Base-by-base conservation (phyloP, 2,888 invertebrate species). In the Notocelia uddmanniana region DNA sequence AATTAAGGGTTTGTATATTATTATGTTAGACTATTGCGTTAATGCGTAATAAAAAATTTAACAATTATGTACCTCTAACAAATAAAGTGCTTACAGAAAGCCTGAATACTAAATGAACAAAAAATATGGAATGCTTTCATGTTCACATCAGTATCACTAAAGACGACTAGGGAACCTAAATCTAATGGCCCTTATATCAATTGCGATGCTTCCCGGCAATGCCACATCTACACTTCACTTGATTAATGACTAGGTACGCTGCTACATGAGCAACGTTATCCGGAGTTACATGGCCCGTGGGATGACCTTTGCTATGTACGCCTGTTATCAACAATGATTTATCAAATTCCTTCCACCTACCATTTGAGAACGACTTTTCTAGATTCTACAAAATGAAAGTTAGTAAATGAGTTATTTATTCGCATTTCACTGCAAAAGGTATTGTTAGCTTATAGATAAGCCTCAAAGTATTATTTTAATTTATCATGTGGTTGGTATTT, bases 401-500 rank as follows among this genome's bases (percentile, higher is more conserved):
- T n/a, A n/a, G n/a, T n/a, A 31, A 18, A 26, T 2, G 26, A 13
- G 13, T 26, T n/a, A 50, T 34, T 50, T 19, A 3, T 37, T 26
- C 26, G 26, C 26, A 41, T 15, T 41, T 41, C 41, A 64, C 34
- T 19, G n/a, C 23, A 69, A 62, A 60, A 31, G 0, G 11, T 23
- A 62, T 69, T 60, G n/a, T 19, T 48, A 55, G 69, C 48, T n/a
- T 57, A 21, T 41, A 21, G 45, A 55, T 48, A 68, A 72, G 45
- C 64, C 59, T 18, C 62, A 52, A 31, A 48, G 5, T 63, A 73
- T 67, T 68, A 69, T 62, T 75, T 66, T 26, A 67, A 50, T 74
- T 74, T 74, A 76, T 77, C 77, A 73, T 58, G 73, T 70, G 70
- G 73, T 69, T 77, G 79, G 50, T 81, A 81, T 75, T 77, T 79